Evolutionary conservation across 1,140 invertebrate species (phyloP), one percentile per base, ranked within the genome.

Genomic region (Lordiphosa mommai): DNA sequence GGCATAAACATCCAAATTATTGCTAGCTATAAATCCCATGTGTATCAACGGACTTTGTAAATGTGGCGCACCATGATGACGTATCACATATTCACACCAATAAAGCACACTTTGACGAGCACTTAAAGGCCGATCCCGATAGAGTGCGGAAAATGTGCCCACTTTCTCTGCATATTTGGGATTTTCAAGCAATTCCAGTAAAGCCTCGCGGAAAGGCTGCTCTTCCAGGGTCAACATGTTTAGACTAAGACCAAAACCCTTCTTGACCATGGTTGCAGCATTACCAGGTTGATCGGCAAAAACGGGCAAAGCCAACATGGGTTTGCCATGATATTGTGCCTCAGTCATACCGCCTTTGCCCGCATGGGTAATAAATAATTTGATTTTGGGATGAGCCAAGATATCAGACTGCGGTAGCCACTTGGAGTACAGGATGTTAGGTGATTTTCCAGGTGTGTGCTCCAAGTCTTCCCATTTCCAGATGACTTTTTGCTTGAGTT

Each of bases 341-440:
- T 92, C 92, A 5, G 88, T 88, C 4, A 89, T 56, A n/a, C 91
- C 89, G 1, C 90, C 89, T 29, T 90, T 84, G 52, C 94, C 94
- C 16, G 93, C 93, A 68, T 95, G 93, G 0, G 93, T 93, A 12
- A 95, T 92, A 65, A 95, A 94, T 0, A 91, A 89, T 70, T 90
- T 91, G 0, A 93, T 77, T 53, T 94, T 94, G 2, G 90, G 66
- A 65, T 92, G 91, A 1, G 74, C 90, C 77, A 89, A 59, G 53
- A 92, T 86, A 56, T 91, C 90, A 44, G 88, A 87, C 67, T 93
- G 92, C 3, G 92, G 92, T 10, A 92, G 50, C 92, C 92, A 93
- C 60, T 92, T 91, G 3, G 71, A 65, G 14, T 90, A 82, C 12
- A 90, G 86, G 5, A 93, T 89, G 64, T 93, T 93, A 0, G 85